phyloP scores from a whole-genome alignment of 2,888 invertebrate species.

The Octonoba sinensis region DNA sequence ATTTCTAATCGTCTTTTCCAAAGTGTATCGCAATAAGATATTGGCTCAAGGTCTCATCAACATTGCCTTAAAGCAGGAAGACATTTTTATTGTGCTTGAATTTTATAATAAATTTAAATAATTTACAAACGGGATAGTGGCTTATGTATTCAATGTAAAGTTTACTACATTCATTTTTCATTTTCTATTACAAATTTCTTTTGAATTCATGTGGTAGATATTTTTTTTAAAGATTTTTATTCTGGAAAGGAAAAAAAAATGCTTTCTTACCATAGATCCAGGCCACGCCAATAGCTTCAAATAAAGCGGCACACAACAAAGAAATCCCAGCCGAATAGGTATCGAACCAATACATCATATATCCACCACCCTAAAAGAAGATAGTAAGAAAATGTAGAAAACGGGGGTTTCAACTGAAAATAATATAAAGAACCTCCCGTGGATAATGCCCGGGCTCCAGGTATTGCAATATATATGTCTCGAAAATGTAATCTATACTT shows the following conservation, averaged over 20 bases:
- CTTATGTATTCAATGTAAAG: too few species aligned
- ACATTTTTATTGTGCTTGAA: too few species aligned
- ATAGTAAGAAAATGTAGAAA: slow-evolving; percentile 9
- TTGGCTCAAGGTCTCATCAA: too few species aligned
- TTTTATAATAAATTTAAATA: too few species aligned
- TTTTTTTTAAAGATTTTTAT: background rate
- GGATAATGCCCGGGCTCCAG: slow-evolving; percentile 18
- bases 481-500: slow-evolving; percentile 41
- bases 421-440: slow-evolving; percentile 2
- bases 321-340: slow-evolving; percentile 87
- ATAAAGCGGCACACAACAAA: slow-evolving; percentile 83
- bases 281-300: slow-evolving; percentile 85
- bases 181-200: background rate
- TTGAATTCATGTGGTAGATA: background rate
- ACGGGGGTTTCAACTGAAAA: background rate
- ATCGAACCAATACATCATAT: slow-evolving; percentile 83
- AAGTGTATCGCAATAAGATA: too few species aligned
- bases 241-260: background rate
- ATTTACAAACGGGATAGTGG: too few species aligned
- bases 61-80: too few species aligned
- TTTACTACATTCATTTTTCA: background rate
- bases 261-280: slow-evolving; percentile 83
- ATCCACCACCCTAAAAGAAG: slow-evolving; percentile 79
- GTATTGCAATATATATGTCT: slow-evolving; percentile 39
- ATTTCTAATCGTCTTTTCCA: too few species aligned